A percentile compares a stretch with the other conserved stretches of the same genome.
phyloP scores from a whole-genome alignment of 35 echinoderm and acorn worm species.

The Apostichopus parvimensis region DNA sequence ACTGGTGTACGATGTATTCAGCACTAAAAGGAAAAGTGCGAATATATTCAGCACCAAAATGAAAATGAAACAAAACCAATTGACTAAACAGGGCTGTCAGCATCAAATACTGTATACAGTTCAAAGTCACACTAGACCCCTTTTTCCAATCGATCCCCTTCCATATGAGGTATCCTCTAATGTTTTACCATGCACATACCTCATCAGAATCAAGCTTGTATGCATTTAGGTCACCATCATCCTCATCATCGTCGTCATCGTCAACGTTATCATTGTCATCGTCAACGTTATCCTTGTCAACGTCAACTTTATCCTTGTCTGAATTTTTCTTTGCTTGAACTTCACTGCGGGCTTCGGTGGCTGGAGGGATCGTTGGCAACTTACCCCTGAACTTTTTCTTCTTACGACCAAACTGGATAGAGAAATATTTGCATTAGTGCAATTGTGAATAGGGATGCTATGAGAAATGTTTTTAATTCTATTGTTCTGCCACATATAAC shows the following conservation, averaged over 20 bases:
- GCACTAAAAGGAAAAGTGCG: too few relatives aligned
- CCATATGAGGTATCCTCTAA: too few relatives aligned
- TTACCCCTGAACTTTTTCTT: constrained; percentile 77
- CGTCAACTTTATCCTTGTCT: constrained; percentile 40
- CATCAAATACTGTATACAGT: too few relatives aligned
- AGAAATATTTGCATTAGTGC: not conserved
- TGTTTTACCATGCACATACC: not conserved
- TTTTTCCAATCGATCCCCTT: too few relatives aligned
- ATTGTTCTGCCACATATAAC: too few relatives aligned
- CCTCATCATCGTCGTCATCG: constrained; percentile 46
- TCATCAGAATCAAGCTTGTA: constrained; percentile 86
- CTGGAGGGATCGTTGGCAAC: not conserved
- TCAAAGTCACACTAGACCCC: too few relatives aligned
- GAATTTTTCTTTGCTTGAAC: not conserved
- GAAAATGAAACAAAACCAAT: too few relatives aligned
- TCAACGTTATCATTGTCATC: constrained; percentile 48
- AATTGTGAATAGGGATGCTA: too few relatives aligned
- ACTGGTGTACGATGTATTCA: too few relatives aligned
- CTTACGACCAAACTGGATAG: constrained; percentile 70
- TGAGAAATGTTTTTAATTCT: too few relatives aligned
- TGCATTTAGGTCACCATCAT: constrained; percentile 59
- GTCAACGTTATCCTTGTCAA: constrained; percentile 64
- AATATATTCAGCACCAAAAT: too few relatives aligned
- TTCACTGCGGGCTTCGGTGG: not conserved
- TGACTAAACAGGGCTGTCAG: too few relatives aligned